Percentiles rank a stretch among this genome's conserved stretches.
Evolutionary conservation across 2,888 invertebrate genomes (phyloP).

Genomic region (Heliconius ismenius): DNA sequence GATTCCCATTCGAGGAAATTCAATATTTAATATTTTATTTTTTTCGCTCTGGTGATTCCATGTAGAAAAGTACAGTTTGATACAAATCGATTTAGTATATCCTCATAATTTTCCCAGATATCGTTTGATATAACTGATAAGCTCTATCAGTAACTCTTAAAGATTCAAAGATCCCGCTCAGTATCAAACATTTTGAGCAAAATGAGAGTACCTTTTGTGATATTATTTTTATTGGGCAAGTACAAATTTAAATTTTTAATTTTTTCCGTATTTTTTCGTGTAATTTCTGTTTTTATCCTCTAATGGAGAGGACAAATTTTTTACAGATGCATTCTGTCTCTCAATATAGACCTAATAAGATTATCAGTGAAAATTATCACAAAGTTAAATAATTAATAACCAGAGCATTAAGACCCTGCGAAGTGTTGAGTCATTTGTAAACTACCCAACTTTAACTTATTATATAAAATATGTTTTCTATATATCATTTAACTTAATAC

Average conservation of each 20-base stretch:
- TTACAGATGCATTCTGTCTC: not conserved
- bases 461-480: not conserved
- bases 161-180: constrained; percentile 30
- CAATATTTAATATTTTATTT: too few species aligned
- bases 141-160: constrained; percentile 27
- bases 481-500: not conserved
- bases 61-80: not conserved
- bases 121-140: constrained; percentile 30
- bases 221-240: constrained; percentile 35
- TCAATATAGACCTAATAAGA: not conserved
- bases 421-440: not conserved
- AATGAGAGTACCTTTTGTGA: constrained; percentile 33
- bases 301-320: not conserved
- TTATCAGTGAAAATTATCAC: too few species aligned
- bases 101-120: constrained; percentile 15
- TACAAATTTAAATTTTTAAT: not conserved
- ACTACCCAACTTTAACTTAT: not conserved
- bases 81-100: not conserved
- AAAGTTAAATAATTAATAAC: not conserved
- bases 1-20: too few species aligned
- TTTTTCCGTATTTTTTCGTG: not conserved
- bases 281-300: not conserved
- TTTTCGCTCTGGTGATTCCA: too few species aligned
- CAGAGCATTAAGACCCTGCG: not conserved
- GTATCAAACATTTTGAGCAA: constrained; percentile 26